Base-by-base conservation (phyloP, 2,797 vertebrate genomes). In the Falco berigora region DNA sequence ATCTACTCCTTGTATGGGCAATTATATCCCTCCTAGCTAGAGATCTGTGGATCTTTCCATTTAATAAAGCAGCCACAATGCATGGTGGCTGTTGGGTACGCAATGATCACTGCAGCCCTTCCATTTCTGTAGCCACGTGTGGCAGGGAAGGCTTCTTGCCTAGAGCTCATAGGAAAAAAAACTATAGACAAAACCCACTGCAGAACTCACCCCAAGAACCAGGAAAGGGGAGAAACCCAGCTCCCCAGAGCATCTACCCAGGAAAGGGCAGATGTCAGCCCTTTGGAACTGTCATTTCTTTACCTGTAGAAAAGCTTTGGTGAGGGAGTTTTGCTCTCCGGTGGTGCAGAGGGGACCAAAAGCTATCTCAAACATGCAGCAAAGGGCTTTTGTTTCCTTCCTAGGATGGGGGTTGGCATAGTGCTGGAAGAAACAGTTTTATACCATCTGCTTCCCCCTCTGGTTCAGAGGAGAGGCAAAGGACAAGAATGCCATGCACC, bases 381-480 rank as follows among this genome's bases (percentile, higher is more conserved):
- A 75, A 69, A 87, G 72, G 17, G 9, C 11, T 38, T 47, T 56
- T 46, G 56, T 53, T 74, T 72, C 71, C 74, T 94, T 8, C n/a
- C 55, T 53, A 34, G n/a, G 46, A 75, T 62, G 34, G 47, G 21
- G 34, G 80, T 58, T 92, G 72, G 81, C 72, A 67, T 28, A 79
- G 47, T 71, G 59, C 42, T 91, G 49, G 68, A 86, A 96, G 81
- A 78, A 94, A 79, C 52, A 80, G 85, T 83, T 95, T 95, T 80
- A 90, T 36, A 80, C 81, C 91, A 80, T 94, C 92, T 93, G 75
- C 74, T 95, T 95, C 64, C 32, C 69, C 8, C 92, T 77, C 56
- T 92, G 87, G 78, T 92, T 95, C 72, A 90, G 78, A 92, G 72
- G 67, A 92, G 67, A 89, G 49, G 89, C 67, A 87, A 91, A 94